These are phyloP conservation scores for Coelogynopora nodosa DNA, from an alignment of 2,888 invertebrate species.

Conservation along the genomic window DNA sequence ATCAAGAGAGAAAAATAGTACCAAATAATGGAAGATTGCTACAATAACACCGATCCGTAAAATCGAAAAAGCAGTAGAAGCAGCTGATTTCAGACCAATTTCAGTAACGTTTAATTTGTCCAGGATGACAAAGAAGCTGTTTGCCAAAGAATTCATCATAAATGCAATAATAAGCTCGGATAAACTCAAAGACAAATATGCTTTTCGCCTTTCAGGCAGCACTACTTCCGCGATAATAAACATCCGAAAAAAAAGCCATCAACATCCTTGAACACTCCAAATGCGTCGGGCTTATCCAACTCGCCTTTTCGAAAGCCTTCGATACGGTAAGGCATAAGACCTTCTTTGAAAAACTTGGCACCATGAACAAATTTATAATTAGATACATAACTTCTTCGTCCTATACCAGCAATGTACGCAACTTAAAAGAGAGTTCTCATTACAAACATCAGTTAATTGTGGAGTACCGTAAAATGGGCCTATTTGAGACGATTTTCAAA, in stretches of 20 bases:
- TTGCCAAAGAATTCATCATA: neutral
- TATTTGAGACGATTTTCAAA: neutral
- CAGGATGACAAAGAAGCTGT: neutral
- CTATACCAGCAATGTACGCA: constrained; percentile 17
- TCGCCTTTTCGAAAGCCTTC: neutral
- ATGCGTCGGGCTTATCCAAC: constrained; percentile 14
- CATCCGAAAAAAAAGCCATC: constrained; percentile 4
- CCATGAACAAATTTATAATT: constrained; percentile 24
- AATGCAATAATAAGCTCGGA: constrained; percentile 9
- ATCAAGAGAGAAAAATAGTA: neutral
- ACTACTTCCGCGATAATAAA: neutral
- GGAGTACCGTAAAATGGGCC: neutral
- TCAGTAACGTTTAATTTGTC: constrained; percentile 22
- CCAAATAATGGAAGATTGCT: neutral
- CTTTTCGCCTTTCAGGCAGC: constrained; percentile 20
- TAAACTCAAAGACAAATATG: neutral
- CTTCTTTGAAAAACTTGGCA: neutral
- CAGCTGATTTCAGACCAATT: neutral
- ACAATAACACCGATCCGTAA: no score
- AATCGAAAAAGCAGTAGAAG: neutral
- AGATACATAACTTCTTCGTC: neutral
- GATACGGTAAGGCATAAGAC: constrained; percentile 2
- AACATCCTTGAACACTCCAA: constrained; percentile 3
- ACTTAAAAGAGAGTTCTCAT: neutral
- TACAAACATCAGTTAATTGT: neutral